Base-by-base conservation (phyloP, 2,888 invertebrate species). In the Oligia fasciuncula region DNA sequence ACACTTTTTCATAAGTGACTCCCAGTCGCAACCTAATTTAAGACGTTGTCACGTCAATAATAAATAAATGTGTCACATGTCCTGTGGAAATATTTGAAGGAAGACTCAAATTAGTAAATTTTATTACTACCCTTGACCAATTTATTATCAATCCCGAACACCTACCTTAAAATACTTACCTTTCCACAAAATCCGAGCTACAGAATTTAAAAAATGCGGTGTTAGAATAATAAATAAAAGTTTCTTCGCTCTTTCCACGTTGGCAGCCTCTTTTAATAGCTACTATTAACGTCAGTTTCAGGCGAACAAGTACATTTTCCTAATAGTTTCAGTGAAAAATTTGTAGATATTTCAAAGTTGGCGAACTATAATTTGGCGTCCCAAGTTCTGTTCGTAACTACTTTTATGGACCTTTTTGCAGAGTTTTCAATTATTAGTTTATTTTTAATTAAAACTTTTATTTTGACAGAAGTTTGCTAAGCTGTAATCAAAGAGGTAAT, bases 251-350 rank as follows among this genome's bases (percentile, higher is more conserved):
- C 73, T 85, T 62, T 65, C n/a, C 62, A 49, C 62, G 71, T 66
- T 79, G 85, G 85, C 86, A 79, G 78, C 66, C 73, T 68, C 73
- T 76, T 79, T 76, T 85, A 85, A 85, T 85, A 70, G 85, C 79
- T 76, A 83, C 83, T 74, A 85, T 85, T 83, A 85, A 76, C 68
- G 85, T 83, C 85, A 69, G 54, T 49, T 79, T 57, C 85, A 85
- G 86, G 54, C 73, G 75, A 83, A 74, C 65, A 65, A 79, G 60
- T 73, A 72, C 75, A 85, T 84, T 85, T 85, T 85, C 76, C 69
- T 83, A 86, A 86, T 77, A 86, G 73, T 86, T 85, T 17, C 46
- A 13, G 62, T 83, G 77, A 76, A 77, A 80, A 80, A 74, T 73
- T 80, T 57, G 67, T 65, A 73, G 67, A 43, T 83, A 80, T 80